Percentiles rank a stretch among this genome's conserved stretches.
phyloP scores from a whole-genome alignment of 2,113 vertebrate genomes.

The Dendrocopos noguchii region DNA sequence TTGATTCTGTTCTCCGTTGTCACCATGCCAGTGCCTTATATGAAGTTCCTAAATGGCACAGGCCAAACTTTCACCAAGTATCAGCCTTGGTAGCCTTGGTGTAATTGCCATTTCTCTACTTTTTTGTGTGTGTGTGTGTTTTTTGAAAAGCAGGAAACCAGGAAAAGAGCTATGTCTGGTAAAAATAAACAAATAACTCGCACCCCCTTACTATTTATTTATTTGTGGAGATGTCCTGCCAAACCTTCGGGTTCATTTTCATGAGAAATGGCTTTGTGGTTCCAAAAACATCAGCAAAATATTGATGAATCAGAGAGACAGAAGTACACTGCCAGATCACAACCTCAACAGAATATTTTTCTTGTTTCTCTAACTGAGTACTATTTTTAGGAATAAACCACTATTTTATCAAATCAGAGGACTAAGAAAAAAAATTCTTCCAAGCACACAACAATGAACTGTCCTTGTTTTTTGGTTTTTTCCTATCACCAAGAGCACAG shows the following conservation, averaged over 20 bases:
- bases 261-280: background rate
- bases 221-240: background rate
- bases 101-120: background rate
- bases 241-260: constrained; percentile 5
- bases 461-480: background rate
- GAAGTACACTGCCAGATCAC: background rate
- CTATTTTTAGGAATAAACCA: background rate
- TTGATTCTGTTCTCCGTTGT: too few relatives aligned
- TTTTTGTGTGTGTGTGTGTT: background rate
- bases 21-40: background rate
- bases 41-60: accelerated
- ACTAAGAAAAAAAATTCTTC: background rate
- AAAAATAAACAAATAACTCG: background rate
- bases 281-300: background rate
- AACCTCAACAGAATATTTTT: background rate
- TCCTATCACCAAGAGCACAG: background rate
- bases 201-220: background rate
- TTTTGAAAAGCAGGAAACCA: background rate
- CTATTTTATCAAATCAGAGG: background rate
- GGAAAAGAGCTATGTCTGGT: background rate
- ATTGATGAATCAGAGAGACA: background rate
- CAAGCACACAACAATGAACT: background rate
- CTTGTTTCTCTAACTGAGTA: background rate
- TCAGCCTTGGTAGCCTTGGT: background rate
- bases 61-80: background rate